Percentiles rank a stretch among this genome's conserved stretches.
Conservation (phyloP, 2,797 vertebrate species). For the Neoniphon sammara region DNA sequence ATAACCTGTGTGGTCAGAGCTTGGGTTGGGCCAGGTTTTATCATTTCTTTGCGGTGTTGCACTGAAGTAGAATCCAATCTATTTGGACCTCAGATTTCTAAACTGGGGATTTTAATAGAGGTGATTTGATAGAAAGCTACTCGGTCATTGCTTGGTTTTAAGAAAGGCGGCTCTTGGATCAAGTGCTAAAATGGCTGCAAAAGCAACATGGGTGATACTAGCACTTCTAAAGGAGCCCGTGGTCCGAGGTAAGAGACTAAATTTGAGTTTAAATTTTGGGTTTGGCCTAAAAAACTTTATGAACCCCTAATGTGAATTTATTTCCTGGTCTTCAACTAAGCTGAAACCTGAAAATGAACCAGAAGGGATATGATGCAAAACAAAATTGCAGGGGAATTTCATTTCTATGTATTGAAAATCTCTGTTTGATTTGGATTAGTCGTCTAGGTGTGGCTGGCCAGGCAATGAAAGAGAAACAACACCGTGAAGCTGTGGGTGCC, state of each 20-base stretch:
- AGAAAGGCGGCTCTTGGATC: constrained; percentile 11
- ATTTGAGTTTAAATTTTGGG: neutral
- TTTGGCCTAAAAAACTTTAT: too few relatives aligned
- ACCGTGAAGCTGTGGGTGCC: neutral
- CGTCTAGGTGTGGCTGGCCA: neutral
- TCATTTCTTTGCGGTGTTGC: constrained; percentile 47
- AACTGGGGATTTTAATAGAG: constrained; percentile 45
- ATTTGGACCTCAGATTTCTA: constrained; percentile 36
- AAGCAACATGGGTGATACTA: too few relatives aligned
- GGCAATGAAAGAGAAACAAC: neutral
- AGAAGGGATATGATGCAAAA: too few relatives aligned
- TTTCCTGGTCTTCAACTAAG: neutral
- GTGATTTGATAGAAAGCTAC: constrained; percentile 46
- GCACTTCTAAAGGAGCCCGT: too few relatives aligned
- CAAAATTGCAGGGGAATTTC: neutral
- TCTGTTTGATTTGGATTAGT: neutral
- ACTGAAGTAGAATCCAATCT: constrained; percentile 47
- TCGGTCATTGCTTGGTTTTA: constrained; percentile 11
- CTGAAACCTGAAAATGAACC: neutral
- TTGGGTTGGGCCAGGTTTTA: constrained; percentile 50
- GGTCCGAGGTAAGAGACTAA: neutral
- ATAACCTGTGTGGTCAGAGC: constrained; percentile 54
- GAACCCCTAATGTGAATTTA: neutral
- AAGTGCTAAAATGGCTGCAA: too few relatives aligned
- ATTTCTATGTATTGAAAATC: neutral